A percentile compares a stretch with the other conserved stretches of the same genome.
phyloP scores from a whole-genome alignment of 2,113 vertebrate species.

The Lamprotornis superbus region DNA sequence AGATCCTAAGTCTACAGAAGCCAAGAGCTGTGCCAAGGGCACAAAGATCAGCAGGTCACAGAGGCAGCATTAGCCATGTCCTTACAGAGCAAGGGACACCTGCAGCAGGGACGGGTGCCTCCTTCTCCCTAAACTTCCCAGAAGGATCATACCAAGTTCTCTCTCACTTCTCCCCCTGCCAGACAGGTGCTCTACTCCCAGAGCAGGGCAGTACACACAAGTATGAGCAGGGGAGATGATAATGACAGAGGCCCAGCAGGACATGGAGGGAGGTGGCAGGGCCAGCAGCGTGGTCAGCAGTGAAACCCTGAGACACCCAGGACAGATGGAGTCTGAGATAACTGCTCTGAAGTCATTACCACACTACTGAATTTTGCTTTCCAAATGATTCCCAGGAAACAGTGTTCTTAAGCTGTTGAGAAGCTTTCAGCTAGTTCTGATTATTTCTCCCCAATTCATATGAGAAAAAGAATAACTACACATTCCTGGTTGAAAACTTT shows the following conservation, averaged over 20 bases:
- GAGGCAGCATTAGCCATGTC: neutral
- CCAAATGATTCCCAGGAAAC: neutral
- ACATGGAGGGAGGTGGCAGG: neutral
- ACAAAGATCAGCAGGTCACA: neutral
- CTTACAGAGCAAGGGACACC: neutral
- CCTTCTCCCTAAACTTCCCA: neutral
- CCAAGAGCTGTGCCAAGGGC: neutral
- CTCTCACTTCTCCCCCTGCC: neutral
- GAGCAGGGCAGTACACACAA: neutral
- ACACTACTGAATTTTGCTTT: neutral
- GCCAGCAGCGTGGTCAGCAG: neutral
- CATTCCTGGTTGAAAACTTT: neutral
- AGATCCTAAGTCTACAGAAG: neutral
- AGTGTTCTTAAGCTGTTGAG: neutral
- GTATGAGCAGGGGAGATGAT: neutral
- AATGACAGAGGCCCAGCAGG: neutral
- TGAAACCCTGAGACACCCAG: neutral
- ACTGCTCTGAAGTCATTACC: neutral
- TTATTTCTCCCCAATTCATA: neutral
- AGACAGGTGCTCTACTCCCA: neutral
- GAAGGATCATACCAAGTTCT: fast-evolving
- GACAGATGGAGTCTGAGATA: neutral
- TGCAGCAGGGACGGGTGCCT: neutral
- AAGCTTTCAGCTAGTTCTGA: neutral
- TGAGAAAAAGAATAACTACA: neutral